phyloP scores from a whole-genome alignment of 2,797 vertebrate genomes.

The Clarias laeviceps region DNA sequence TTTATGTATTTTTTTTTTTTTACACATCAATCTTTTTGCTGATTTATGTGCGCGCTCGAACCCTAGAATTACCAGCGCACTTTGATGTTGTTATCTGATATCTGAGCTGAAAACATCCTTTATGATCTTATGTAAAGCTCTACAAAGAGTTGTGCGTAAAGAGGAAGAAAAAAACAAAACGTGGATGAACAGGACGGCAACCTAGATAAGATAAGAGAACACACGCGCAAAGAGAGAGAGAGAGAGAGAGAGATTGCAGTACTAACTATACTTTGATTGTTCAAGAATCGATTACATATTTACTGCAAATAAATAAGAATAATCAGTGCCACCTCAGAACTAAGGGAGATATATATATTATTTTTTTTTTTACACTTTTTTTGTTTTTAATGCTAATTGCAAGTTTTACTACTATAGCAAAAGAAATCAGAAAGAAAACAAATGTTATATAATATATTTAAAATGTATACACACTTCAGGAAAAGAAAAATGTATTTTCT shows the following conservation, averaged over 20 bases:
- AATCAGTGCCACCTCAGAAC: not conserved
- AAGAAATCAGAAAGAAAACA: not conserved
- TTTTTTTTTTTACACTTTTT: not conserved
- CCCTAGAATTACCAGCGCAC: not conserved
- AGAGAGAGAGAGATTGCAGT: no score
- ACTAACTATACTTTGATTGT: not conserved
- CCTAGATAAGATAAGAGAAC: constrained; percentile 9
- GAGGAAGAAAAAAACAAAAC: not conserved
- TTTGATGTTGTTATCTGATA: not conserved
- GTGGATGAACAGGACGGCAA: not conserved
- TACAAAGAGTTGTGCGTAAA: not conserved
- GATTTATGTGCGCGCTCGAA: not conserved
- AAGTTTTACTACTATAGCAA: not conserved
- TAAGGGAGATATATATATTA: rapidly evolving
- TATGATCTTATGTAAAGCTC: not conserved
- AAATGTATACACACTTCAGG: no score
- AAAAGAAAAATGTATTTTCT: no score
- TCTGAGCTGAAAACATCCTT: not conserved
- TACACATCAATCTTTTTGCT: not conserved
- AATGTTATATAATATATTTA: no score
- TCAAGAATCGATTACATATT: not conserved
- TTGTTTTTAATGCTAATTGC: not conserved
- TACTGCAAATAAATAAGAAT: not conserved
- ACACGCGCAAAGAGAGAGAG: not conserved
- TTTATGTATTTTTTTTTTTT: not conserved